Evolutionary conservation across 1,140 invertebrate genomes (phyloP).

Genomic region (Trichonephila clavata): DNA sequence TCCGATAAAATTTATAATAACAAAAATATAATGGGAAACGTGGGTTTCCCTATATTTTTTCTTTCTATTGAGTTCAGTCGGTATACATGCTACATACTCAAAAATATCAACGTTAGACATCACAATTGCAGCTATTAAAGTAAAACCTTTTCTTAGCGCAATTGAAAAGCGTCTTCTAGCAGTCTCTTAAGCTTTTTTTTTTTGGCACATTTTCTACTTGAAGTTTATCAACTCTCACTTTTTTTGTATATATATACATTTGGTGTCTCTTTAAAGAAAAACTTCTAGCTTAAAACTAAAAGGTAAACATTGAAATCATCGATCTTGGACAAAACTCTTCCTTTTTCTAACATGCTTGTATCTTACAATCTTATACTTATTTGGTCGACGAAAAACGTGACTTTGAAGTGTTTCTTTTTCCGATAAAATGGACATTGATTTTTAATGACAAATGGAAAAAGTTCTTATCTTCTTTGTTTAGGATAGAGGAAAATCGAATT

Average conservation of each 20-base stretch:
- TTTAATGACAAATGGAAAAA: constrained; percentile 37
- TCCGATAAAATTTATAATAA: too few species aligned
- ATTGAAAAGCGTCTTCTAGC: background rate
- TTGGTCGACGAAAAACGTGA: constrained; percentile 5
- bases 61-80: background rate
- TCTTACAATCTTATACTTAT: background rate
- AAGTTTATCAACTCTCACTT: background rate
- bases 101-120: background rate
- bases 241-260: background rate
- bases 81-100: background rate
- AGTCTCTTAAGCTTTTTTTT: background rate
- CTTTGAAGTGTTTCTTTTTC: constrained; percentile 32
- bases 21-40: too few species aligned
- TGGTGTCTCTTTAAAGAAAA: background rate
- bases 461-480: background rate
- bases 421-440: constrained; percentile 28
- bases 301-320: constrained; percentile 45
- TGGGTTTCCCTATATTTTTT: too few species aligned
- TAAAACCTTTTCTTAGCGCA: background rate
- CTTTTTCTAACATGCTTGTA: background rate
- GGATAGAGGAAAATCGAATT: background rate
- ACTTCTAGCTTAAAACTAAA: constrained; percentile 9
- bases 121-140: background rate
- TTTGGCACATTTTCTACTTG: background rate
- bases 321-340: background rate